phyloP scores from a whole-genome alignment of 2,888 invertebrate species.

The Macrosoma leucophasiata region DNA sequence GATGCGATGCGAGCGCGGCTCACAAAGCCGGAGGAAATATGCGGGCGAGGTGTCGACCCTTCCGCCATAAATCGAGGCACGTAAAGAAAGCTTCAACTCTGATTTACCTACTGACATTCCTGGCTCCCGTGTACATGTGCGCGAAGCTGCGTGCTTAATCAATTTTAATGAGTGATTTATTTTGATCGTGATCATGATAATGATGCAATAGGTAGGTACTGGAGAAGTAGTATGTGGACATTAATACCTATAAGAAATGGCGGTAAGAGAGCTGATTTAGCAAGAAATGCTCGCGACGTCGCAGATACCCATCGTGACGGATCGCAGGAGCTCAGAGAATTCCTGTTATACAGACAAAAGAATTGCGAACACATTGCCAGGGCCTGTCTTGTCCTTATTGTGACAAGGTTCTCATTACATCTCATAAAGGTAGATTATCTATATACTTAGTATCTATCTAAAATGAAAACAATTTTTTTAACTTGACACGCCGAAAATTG shows the following conservation, averaged over 20 bases:
- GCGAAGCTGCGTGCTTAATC: too few relatives aligned
- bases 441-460: not conserved
- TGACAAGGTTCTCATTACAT: too few relatives aligned
- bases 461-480: not conserved
- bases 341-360: conserved; percentile 42
- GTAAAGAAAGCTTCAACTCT: conserved; percentile 63
- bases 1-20: conserved; percentile 29
- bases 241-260: conserved; percentile 31
- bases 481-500: conserved; percentile 38
- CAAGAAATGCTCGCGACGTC: conserved; percentile 38
- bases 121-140: conserved; percentile 33
- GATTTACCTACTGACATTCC: conserved; percentile 58
- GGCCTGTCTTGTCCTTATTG: conserved; percentile 14
- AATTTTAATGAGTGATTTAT: too few relatives aligned
- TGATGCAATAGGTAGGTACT: conserved; percentile 3
- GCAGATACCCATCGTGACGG: conserved; percentile 43
- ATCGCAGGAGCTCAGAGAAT: conserved; percentile 38
- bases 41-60: conserved; percentile 42
- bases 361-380: conserved; percentile 26
- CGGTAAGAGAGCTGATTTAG: conserved; percentile 36
- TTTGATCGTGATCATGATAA: not conserved
- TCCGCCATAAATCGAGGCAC: conserved; percentile 51
- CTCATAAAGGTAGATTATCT: too few relatives aligned
- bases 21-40: conserved; percentile 29
- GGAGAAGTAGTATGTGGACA: conserved; percentile 24